phyloP scores from a whole-genome alignment of 2,113 vertebrate species.

The Scartelaos histophorus region DNA sequence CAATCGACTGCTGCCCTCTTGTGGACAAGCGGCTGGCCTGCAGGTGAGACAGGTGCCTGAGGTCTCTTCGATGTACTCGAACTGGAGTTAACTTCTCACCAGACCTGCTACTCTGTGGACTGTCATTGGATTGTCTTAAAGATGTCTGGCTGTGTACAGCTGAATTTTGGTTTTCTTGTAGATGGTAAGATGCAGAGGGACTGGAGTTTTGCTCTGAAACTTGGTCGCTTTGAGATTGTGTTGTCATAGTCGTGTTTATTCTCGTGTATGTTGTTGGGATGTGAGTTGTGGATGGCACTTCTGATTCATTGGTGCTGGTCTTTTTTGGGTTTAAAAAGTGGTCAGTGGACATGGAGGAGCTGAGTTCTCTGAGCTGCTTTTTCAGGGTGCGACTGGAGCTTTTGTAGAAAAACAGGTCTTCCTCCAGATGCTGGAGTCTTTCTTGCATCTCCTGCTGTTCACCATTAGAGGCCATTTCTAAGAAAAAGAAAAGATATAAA shows the following conservation, averaged over 20 bases:
- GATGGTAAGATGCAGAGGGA: slow-evolving; percentile 17
- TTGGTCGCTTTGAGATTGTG: slow-evolving; percentile 1
- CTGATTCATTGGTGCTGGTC: slow-evolving; percentile 10
- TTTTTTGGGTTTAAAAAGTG: slow-evolving; percentile 18
- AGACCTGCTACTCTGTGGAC: slow-evolving; percentile 31
- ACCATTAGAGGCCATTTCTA: slow-evolving; percentile 77
- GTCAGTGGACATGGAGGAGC: slow-evolving; percentile 53
- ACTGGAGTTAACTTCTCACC: slow-evolving; percentile 68
- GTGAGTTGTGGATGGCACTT: slow-evolving; percentile 15
- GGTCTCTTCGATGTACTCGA: slow-evolving; percentile 77
- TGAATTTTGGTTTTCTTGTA: slow-evolving; percentile 5
- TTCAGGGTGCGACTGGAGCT: slow-evolving; percentile 87
- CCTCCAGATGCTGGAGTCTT: slow-evolving; percentile 87
- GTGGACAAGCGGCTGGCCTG: slow-evolving; percentile 39
- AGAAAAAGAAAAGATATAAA: slow-evolving; percentile 19
- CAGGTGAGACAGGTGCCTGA: slow-evolving; percentile 75
- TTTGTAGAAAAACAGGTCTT: slow-evolving; percentile 91
- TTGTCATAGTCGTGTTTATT: slow-evolving; percentile 27
- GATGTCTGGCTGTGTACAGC: neutral
- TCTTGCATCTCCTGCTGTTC: slow-evolving; percentile 71
- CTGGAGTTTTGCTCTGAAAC: neutral
- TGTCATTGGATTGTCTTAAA: slow-evolving; percentile 2
- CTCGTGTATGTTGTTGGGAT: slow-evolving; percentile 35
- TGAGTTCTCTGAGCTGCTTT: slow-evolving; percentile 81
- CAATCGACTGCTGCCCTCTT: slow-evolving; percentile 61